Evolutionary conservation across 2,888 invertebrate genomes (phyloP), one percentile per base, ranked within the genome.

Genomic region (Tenthredo mesomela): DNA sequence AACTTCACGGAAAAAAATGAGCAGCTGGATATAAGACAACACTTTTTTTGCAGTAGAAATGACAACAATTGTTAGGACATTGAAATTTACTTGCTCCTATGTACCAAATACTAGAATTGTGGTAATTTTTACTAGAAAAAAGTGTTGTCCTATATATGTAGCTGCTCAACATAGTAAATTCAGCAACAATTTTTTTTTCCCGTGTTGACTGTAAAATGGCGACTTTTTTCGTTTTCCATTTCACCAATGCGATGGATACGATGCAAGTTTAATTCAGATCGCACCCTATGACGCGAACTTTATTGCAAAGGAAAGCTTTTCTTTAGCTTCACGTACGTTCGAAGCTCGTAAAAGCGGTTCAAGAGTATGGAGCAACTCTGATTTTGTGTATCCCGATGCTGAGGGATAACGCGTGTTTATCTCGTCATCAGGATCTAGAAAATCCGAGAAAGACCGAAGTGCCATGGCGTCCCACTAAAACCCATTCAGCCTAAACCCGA

Each of bases 341-440:
- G 21, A n/a, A 43, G 73, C 21, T 73, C 43, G 43, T 71, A 71
- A 73, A 73, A 73, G 10, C 73, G 15, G n/a, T 21, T 25, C 9
- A 43, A 21, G 21, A 73, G 40, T 21, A 43, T 9, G 40, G n/a
- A 40, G 25, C 29, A 40, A 21, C n/a, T n/a, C 21, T 43, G 73
- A 73, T 73, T 67, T 67, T 67, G 29, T 67, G 29, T 67, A 33
- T 67, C 67, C 18, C 67, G 67, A 67, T 67, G 47, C 6, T 47
- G 65, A 47, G n/a, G 67, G 82, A 82, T 82, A 82, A 82, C 82
- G 82, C 47, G 82, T 67, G 82, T 82, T 67, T 82, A 82, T 82
- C 65, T 82, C 82, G 67, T 82, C 82, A 82, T 82, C 82, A 82
- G 82, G 54, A 82, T 82, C 82, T 82, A 4, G 67, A 47, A 82